Percentiles rank a stretch among this genome's conserved stretches.
Evolutionary conservation across 2,113 vertebrate genomes (phyloP).

Genomic region (Zapus hudsonius): DNA sequence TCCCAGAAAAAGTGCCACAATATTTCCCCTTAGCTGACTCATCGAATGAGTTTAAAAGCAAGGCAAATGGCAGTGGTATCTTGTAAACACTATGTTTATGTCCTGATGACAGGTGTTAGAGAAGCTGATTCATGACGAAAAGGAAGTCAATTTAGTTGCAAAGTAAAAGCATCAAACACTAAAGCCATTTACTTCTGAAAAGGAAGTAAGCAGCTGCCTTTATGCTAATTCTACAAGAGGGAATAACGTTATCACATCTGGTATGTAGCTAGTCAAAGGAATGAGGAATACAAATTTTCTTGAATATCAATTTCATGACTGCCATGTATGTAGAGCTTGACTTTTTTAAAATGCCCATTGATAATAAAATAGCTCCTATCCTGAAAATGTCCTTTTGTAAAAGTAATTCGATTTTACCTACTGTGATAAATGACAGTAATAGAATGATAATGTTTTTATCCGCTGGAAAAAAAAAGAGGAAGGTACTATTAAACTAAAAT

Average conservation of each 20-base stretch:
- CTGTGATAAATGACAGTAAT: background rate
- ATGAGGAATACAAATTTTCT: background rate
- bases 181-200: background rate
- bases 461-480: background rate
- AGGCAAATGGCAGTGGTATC: background rate
- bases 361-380: background rate
- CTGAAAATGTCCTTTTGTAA: background rate
- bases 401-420: background rate
- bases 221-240: background rate
- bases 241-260: background rate
- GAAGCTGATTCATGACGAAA: background rate
- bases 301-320: background rate
- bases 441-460: background rate
- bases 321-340: background rate
- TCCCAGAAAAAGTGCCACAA: background rate
- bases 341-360: background rate
- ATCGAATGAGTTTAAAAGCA: background rate
- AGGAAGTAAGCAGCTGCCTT: background rate
- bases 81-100: background rate
- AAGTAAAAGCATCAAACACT: background rate
- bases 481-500: background rate
- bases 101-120: background rate
- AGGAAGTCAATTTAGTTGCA: slow-evolving; percentile 35
- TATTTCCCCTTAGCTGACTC: background rate
- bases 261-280: background rate